A percentile compares a stretch with the other conserved stretches of the same genome.
Evolutionary conservation across 2,888 invertebrate genomes (phyloP).

Genomic region (Drosophila monieri): DNA sequence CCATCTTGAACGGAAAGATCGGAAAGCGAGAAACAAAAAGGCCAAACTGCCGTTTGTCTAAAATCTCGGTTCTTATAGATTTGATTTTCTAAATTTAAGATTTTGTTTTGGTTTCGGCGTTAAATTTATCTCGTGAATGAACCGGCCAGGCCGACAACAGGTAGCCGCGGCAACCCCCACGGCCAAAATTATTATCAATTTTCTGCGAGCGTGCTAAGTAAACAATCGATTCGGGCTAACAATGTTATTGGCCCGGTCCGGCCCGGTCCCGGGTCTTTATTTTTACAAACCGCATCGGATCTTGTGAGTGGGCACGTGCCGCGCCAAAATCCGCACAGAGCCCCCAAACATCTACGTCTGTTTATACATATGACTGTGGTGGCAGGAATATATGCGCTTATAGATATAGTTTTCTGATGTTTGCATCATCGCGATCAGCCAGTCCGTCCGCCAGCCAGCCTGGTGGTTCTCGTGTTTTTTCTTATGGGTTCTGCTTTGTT

Average conservation of each 20-base stretch:
- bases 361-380: constrained; percentile 1
- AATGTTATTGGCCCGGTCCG: constrained; percentile 48
- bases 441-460: constrained; percentile 3
- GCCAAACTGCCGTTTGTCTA: constrained; percentile 3
- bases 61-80: constrained; percentile 66
- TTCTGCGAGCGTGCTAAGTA: constrained; percentile 48
- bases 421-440: constrained; percentile 19
- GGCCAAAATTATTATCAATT: constrained; percentile 61
- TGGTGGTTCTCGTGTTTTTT: constrained; percentile 40
- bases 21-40: constrained; percentile 5
- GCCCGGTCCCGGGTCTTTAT: constrained; percentile 26
- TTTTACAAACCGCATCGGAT: constrained; percentile 40
- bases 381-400: constrained; percentile 9
- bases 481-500: constrained; percentile 32
- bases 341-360: constrained; percentile 33
- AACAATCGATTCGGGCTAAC: constrained; percentile 61
- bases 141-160: constrained; percentile 59
- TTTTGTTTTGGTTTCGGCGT: constrained; percentile 77
- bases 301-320: constrained; percentile 68
- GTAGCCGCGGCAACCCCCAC: constrained; percentile 50
- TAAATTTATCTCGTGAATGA: constrained; percentile 75
- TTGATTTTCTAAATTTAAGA: constrained; percentile 75
- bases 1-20: background rate
- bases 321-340: constrained; percentile 57
- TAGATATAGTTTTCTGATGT: constrained; percentile 30